Percentiles rank a stretch among this genome's conserved stretches.
phyloP scores from a whole-genome alignment of 2,797 vertebrate species.

The Cirrhinus molitorella region DNA sequence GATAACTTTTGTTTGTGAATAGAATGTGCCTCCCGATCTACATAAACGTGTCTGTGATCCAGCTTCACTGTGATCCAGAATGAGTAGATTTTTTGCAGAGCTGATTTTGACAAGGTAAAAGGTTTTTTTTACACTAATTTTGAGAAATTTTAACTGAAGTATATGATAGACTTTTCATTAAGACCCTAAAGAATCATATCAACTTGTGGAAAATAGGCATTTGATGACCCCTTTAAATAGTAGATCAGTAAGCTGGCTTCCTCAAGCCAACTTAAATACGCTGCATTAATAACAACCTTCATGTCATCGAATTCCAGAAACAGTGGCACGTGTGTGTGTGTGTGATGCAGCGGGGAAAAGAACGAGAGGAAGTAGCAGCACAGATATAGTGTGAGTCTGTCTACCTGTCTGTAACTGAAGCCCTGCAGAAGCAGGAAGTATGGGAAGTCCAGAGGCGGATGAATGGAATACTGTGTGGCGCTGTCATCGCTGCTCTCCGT shows the following conservation, averaged over 20 bases:
- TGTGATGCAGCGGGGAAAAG: constrained; percentile 2
- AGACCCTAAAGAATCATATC: too few relatives aligned
- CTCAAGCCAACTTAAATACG: not conserved
- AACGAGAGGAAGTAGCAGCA: not conserved
- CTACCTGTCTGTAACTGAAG: constrained; percentile 80
- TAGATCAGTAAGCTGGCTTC: not conserved
- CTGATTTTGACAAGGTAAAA: too few relatives aligned
- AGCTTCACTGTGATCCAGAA: too few relatives aligned
- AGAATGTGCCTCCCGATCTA: too few relatives aligned
- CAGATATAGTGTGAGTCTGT: constrained; percentile 41
- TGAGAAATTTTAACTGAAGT: too few relatives aligned
- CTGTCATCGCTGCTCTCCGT: constrained; percentile 81
- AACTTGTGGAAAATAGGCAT: too few relatives aligned
- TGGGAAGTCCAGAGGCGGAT: constrained; percentile 82
- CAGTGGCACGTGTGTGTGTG: constrained; percentile 35
- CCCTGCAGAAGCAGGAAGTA: constrained; percentile 86
- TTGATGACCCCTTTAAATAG: not conserved
- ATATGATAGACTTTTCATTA: too few relatives aligned
- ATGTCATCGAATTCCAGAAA: constrained; percentile 35
- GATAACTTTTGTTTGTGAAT: too few relatives aligned
- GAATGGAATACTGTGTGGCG: constrained; percentile 83
- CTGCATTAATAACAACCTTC: constrained; percentile 18
- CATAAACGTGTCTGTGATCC: too few relatives aligned
- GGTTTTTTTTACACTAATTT: too few relatives aligned
- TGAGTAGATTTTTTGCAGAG: too few relatives aligned